Conservation (phyloP, 2,888 invertebrate genomes). For the Tetragonula carbonaria region DNA sequence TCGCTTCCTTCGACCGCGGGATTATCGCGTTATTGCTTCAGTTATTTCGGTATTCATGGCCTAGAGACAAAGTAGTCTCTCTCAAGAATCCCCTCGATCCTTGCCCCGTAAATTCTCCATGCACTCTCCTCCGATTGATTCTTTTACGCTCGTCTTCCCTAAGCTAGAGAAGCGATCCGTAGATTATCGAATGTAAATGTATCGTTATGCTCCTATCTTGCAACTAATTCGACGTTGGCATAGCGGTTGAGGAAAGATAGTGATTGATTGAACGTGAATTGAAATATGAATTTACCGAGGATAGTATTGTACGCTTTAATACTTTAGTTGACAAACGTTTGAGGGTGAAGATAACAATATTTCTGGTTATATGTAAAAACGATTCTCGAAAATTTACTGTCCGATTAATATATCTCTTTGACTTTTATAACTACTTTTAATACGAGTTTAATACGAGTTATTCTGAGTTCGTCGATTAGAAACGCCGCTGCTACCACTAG, state of each 20-base stretch:
- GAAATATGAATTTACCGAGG: background rate
- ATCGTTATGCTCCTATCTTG: background rate
- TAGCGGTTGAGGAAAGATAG: background rate
- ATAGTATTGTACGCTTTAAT: background rate
- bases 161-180: background rate
- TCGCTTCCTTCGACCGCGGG: slow-evolving; percentile 58
- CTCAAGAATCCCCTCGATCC: background rate
- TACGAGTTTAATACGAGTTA: no score
- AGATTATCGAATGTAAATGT: background rate
- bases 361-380: background rate
- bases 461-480: background rate
- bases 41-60: slow-evolving; percentile 51
- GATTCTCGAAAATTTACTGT: background rate
- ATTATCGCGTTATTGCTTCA: slow-evolving; percentile 64
- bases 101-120: background rate
- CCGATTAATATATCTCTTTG: background rate
- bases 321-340: background rate
- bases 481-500: background rate
- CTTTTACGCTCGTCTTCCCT: background rate
- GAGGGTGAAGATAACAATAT: background rate
- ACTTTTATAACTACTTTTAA: background rate
- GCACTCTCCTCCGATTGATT: slow-evolving; percentile 4
- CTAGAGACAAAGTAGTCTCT: slow-evolving; percentile 1
- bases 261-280: background rate
- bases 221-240: background rate